Base-by-base conservation (phyloP, 2,888 invertebrate genomes). In the Uropetala carovei region DNA sequence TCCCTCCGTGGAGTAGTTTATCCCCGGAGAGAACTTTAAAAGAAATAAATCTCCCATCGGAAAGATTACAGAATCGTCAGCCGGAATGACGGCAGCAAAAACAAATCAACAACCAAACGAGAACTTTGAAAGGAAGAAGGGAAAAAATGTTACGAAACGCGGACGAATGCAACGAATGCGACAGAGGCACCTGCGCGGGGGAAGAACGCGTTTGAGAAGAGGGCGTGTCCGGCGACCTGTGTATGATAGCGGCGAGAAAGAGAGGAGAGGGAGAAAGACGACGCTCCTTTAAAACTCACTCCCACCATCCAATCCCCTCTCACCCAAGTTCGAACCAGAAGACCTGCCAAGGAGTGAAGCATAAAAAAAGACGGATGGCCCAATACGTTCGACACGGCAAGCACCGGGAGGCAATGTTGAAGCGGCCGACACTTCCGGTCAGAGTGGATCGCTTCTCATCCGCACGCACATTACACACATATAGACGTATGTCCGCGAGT, bases 191-290 rank as follows among this genome's bases (percentile, higher is more conserved):
- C 68, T 68, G 68, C 68, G 22, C n/a, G n/a, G n/a, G n/a, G n/a
- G 68, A 68, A 27, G 75, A 27, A 75, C 22, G 75, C 75, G n/a
- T 75, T 75, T 22, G n/a, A 11, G 22, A n/a, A 13, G 75, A 75
- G 75, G 75, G 75, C 27, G 75, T 75, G 75, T 75, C 75, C 68
- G 18, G n/a, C 68, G 68, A 68, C 68, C 75, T 75, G 75, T 27
- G 27, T 22, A 75, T 75, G 75, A 13, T 22, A 75, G 43, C 43
- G 43, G 43, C 43, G 43, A 43, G 5, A 43, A 5, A 43, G 43
- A 43, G 1, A 3, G 43, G 43, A 43, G 1, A 3, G 43, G 5
- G 43, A 43, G 43, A 43, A 43, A 27, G 75, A 75, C 22, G 75
- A 75, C 22, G 75, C 75, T 14, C 75, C 75, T 75, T 75, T 27